Evolutionary conservation across 1,140 invertebrate genomes (phyloP).

Genomic region (Brevipalpus yothersi): DNA sequence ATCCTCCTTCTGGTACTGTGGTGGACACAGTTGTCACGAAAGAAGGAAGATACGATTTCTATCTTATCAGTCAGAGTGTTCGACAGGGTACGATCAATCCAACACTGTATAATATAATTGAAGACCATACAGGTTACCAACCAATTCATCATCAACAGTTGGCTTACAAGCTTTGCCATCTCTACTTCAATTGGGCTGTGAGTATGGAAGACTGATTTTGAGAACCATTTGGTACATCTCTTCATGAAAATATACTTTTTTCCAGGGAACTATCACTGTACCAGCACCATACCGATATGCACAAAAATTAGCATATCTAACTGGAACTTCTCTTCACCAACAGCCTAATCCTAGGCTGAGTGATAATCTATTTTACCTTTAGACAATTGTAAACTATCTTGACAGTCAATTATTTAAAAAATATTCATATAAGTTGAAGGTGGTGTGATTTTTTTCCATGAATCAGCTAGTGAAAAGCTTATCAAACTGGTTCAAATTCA

Average conservation of each 20-base stretch:
- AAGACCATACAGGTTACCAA: conserved; percentile 31
- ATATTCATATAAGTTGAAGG: too few species aligned
- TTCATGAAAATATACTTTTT: conserved; percentile 7
- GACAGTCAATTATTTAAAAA: too few species aligned
- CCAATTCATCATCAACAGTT: conserved; percentile 43
- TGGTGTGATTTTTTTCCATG: too few species aligned
- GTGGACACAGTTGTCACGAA: conserved; percentile 60
- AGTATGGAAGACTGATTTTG: neutral
- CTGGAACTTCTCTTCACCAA: conserved; percentile 33
- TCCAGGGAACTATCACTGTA: conserved; percentile 42
- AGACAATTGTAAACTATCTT: too few species aligned
- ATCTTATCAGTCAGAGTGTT: too few species aligned
- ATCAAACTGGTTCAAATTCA: too few species aligned
- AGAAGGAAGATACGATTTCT: conserved; percentile 54
- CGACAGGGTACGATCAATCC: conserved; percentile 46
- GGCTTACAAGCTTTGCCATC: conserved; percentile 50
- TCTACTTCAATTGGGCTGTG: conserved; percentile 43
- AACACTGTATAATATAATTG: conserved; percentile 49
- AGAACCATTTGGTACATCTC: conserved; percentile 3
- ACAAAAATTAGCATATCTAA: conserved; percentile 55
- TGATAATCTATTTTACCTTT: neutral
- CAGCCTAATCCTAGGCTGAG: neutral
- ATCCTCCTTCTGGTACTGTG: conserved; percentile 59
- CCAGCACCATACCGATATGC: conserved; percentile 65
- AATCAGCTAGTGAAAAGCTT: too few species aligned